Evolutionary conservation across 1,140 invertebrate species (phyloP), one percentile per base, ranked within the genome.

Genomic region (Pemphigus obesinymphae): DNA sequence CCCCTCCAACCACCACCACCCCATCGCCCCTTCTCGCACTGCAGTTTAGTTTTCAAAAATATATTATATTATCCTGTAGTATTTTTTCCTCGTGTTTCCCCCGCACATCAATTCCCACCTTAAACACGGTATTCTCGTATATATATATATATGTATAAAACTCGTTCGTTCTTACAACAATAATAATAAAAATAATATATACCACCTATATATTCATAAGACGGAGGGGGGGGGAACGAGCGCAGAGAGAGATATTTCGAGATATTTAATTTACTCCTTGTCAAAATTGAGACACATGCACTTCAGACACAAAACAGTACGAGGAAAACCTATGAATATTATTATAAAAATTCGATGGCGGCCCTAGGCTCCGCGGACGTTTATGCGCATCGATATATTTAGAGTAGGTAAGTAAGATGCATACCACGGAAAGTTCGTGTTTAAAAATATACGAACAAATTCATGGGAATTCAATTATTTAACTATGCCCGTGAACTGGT

Each of bases 201-300:
- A n/a, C n/a, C n/a, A n/a, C n/a, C n/a, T n/a, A n/a, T n/a, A n/a
- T n/a, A n/a, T n/a, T n/a, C n/a, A 40, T 10, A 40, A 40, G 13
- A 45, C 43, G 43, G 43, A 45, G 8, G 5, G 10, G 43, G 43
- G 43, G 13, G 43, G 48, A 3, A 1, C 48, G 48, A 20, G n/a
- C 1, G 15, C 15, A 20, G 48, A 50, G 20, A 15, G 45, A 15
- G 11, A 31, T 13, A 31, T 23, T 26, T 23, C 53, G 53, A 34
- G 40, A 70, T 70, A 70, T 72, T 72, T 72, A 72, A 72, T 72
- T 72, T 72, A 72, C 70, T 72, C 43, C 70, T 31, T 72, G 70
- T 72, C 70, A 72, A 45, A 48, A 11, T 29, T 11, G 6, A 15
- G 40, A 40, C 63, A 11, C 66, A 23, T 2, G 2, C 26, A 20